Percentiles rank a stretch among this genome's conserved stretches.
These are phyloP conservation scores for Patella ulyssiponensis DNA, from an alignment of 2,888 invertebrate species.

Conservation along the genomic window DNA sequence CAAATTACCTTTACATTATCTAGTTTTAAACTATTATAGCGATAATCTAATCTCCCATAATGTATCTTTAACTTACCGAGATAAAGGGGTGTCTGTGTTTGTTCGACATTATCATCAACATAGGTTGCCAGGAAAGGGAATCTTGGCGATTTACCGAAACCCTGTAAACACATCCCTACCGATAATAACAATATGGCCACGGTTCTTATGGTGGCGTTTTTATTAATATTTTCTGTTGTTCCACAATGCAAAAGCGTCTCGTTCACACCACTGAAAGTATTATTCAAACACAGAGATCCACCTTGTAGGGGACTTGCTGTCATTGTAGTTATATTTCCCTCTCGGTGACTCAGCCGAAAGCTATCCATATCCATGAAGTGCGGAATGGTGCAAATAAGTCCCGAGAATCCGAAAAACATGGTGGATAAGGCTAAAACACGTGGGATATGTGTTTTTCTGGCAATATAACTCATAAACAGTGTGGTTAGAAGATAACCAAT, in stretches of 20 bases:
- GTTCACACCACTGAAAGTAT: not conserved
- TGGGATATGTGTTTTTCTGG: conserved; percentile 47
- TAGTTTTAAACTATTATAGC: no score
- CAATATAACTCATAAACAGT: conserved; percentile 48
- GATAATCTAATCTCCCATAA: no score
- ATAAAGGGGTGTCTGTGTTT: conserved; percentile 47
- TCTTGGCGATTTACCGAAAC: conserved; percentile 45
- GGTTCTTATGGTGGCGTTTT: conserved; percentile 7
- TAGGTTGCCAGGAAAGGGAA: conserved; percentile 45
- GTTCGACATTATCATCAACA: conserved; percentile 49
- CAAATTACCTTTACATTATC: no score
- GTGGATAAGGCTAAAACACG: conserved; percentile 47
- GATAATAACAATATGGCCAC: conserved; percentile 42
- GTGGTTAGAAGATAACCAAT: conserved; percentile 56
- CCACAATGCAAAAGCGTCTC: not conserved
- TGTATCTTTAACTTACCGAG: conserved; percentile 43
- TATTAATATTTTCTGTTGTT: no score
- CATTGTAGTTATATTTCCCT: not conserved
- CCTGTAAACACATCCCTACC: conserved; percentile 50
- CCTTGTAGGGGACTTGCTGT: not conserved
- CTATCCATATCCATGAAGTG: conserved; percentile 41
- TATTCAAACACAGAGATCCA: not conserved
- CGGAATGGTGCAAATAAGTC: conserved; percentile 52
- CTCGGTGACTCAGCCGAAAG: not conserved
- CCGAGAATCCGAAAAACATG: conserved; percentile 49